A percentile compares a stretch with the other conserved stretches of the same genome.
Evolutionary conservation across 2,797 vertebrate species (phyloP).

Genomic region (Labroides dimidiatus): DNA sequence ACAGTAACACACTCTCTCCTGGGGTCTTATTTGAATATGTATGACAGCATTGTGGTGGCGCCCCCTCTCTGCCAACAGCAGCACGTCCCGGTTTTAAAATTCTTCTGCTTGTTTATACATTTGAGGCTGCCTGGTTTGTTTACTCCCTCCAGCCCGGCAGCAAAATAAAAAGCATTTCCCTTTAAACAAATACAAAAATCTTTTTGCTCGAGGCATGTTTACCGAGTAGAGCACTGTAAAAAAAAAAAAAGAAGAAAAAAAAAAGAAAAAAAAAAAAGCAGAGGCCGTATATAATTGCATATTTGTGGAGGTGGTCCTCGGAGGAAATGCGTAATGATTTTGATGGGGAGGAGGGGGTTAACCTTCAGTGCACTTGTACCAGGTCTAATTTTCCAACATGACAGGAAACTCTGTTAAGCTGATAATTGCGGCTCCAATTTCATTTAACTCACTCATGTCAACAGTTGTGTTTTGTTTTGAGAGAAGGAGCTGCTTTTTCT

Average conservation of each 20-base stretch:
- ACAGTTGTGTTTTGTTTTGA: conserved; percentile 84
- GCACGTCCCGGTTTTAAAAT: conserved; percentile 2
- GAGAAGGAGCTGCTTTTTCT: conserved; percentile 58
- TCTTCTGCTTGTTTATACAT: conserved; percentile 48
- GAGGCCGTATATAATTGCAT: conserved; percentile 64
- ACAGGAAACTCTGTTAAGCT: conserved; percentile 87
- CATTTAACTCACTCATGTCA: conserved; percentile 86
- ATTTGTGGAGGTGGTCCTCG: conserved; percentile 76
- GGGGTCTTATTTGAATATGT: conserved; percentile 6
- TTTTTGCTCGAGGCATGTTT: conserved; percentile 58
- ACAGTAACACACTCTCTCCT: conserved; percentile 27
- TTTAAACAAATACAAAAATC: conserved; percentile 42
- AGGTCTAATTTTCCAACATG: conserved; percentile 84
- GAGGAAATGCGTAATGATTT: conserved; percentile 82
- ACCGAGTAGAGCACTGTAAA: conserved; percentile 60
- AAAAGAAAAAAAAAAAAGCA: conserved; percentile 44
- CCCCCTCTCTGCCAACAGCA: conserved; percentile 77
- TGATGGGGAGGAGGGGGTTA: conserved; percentile 65
- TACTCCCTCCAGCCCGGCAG: conserved; percentile 21
- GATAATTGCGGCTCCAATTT: conserved; percentile 86
- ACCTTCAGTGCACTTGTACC: conserved; percentile 80
- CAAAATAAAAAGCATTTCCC: conserved; percentile 25
- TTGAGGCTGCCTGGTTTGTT: conserved; percentile 49
- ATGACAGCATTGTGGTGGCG: conserved; percentile 68
- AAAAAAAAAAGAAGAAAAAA: not conserved